Evolutionary conservation across 1,140 invertebrate genomes (phyloP).

Genomic region (Leptopilina boulardi): DNA sequence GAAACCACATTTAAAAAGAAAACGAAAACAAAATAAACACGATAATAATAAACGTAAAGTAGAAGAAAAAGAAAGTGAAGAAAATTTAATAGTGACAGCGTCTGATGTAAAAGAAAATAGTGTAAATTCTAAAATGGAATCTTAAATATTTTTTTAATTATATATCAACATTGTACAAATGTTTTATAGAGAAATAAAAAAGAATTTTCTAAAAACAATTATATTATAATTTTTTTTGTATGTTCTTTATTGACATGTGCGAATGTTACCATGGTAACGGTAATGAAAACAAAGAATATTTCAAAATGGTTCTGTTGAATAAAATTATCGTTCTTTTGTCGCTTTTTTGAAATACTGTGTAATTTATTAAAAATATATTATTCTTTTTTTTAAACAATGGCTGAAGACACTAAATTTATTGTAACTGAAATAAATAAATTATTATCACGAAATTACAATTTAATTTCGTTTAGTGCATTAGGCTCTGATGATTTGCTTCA

Average conservation of each 20-base stretch:
- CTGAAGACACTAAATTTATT: constrained; percentile 88
- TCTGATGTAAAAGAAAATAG: constrained; percentile 31
- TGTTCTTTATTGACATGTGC: background rate
- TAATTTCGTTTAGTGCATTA: constrained; percentile 91
- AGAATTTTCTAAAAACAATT: background rate
- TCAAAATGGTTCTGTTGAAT: background rate
- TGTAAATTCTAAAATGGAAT: background rate
- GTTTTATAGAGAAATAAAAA: background rate
- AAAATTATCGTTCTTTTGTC: background rate
- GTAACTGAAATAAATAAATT: constrained; percentile 85
- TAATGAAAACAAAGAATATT: constrained; percentile 18
- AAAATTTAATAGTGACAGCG: constrained; percentile 31
- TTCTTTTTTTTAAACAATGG: constrained; percentile 72
- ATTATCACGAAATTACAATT: constrained; percentile 86
- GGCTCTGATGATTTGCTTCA: constrained; percentile 85
- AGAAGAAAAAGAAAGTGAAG: constrained; percentile 18
- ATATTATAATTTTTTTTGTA: background rate
- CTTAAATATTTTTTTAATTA: background rate
- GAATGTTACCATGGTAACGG: background rate
- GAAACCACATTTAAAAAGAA: constrained; percentile 45
- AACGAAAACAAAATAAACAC: constrained; percentile 50
- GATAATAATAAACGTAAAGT: constrained; percentile 25
- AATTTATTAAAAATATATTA: background rate
- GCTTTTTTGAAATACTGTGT: background rate
- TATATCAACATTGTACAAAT: constrained; percentile 3